Base-by-base conservation (phyloP, 2,888 invertebrate genomes). In the Argyresthia goedartella region DNA sequence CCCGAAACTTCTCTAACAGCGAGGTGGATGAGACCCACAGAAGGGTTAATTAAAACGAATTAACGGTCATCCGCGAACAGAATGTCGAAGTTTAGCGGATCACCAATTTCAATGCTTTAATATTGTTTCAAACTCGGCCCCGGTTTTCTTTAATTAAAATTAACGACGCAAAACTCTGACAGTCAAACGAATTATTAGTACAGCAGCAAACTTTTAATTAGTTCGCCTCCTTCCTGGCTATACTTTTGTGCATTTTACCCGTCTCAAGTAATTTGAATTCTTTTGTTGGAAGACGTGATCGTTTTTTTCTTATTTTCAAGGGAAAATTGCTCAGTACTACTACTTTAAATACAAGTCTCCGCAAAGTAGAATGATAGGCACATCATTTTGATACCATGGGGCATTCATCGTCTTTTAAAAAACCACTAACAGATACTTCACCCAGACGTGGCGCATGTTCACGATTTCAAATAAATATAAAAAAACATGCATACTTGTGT, bases 101-200 rank as follows among this genome's bases (percentile, higher is more conserved):
- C 84, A 81, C 81, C 81, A 78, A 80, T 81, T 81, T 78, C 76
- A 82, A 85, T 85, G 81, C 77, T 82, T 81, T 84, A 86, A 85
- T 85, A 85, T 81, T 80, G 81, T 85, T 79, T 82, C 82, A 76
- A 82, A 82, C 79, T 80, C 71, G 60, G 71, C 73, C 71, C 74
- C 72, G 75, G 81, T 77, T 82, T 86, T 82, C 86, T 86, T 86
- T 85, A 86, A 86, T 86, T 85, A 85, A 86, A 86, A 86, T 86
- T 85, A 86, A 86, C 84, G 85, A 84, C 80, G 81, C 73, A 73
- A 85, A 86, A 86, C 78, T 86, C 81, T 81, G 81, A 84, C 84
- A 85, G 79, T 84, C 81, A 82, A 82, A 84, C 85, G 84, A 85
- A 86, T 86, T 86, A 85, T 86, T 85, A 81, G 81, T 81, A 85